Conservation (phyloP, 2,113 vertebrate species). For the Dinomys branickii region DNA sequence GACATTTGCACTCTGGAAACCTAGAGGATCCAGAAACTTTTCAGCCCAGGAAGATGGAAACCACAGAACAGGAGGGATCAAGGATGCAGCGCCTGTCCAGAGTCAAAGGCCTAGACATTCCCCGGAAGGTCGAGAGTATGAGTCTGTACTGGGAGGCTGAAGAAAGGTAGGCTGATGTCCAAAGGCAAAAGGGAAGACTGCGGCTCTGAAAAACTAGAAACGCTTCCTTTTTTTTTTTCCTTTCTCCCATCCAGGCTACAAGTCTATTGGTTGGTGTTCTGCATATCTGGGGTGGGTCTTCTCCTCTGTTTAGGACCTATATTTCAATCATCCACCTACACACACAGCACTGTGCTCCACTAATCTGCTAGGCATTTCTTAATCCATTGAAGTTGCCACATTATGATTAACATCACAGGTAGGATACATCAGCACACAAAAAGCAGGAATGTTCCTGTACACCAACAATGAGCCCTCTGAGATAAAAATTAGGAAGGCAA, state of each 20-base stretch:
- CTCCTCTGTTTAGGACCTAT: background rate
- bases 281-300: background rate
- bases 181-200: background rate
- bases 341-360: background rate
- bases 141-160: background rate
- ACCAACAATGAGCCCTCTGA: background rate
- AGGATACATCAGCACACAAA: background rate
- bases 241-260: background rate
- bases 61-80: background rate
- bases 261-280: background rate
- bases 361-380: background rate
- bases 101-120: background rate
- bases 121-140: background rate
- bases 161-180: background rate
- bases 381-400: background rate
- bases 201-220: background rate
- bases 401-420: background rate
- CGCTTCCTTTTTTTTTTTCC: background rate
- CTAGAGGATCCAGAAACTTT: background rate
- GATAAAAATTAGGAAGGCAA: background rate
- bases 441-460: background rate
- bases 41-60: background rate
- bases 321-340: background rate
- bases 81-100: background rate
- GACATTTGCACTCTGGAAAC: background rate